phyloP scores from a whole-genome alignment of 1,140 invertebrate genomes.

The Drosophila carrolli region DNA sequence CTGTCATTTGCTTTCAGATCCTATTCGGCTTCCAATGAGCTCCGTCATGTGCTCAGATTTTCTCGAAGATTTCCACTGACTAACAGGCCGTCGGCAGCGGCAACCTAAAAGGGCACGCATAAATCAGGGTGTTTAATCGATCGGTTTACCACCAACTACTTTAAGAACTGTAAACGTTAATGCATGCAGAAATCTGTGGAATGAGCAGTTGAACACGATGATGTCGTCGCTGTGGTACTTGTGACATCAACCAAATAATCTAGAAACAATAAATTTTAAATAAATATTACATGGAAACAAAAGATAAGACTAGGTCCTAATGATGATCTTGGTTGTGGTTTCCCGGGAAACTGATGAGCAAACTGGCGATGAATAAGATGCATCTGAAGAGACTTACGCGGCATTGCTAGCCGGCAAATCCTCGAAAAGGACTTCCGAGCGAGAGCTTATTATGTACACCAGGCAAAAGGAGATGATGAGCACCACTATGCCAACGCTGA shows the following conservation, averaged over 20 bases:
- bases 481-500: slow-evolving; percentile 88
- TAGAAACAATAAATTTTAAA: slow-evolving; percentile 61
- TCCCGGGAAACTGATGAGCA: slow-evolving; percentile 1
- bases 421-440: slow-evolving; percentile 88
- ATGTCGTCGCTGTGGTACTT: slow-evolving; percentile 29
- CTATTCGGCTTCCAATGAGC: background rate
- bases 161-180: slow-evolving; percentile 25
- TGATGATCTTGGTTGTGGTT: background rate
- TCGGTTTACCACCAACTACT: slow-evolving; percentile 14
- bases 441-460: slow-evolving; percentile 89
- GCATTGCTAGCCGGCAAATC: slow-evolving; percentile 77
- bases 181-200: slow-evolving; percentile 51
- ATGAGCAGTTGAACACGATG: slow-evolving; percentile 41
- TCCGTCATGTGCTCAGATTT: slow-evolving; percentile 8
- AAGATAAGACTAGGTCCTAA: slow-evolving; percentile 4
- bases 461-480: slow-evolving; percentile 88
- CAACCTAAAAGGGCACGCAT: slow-evolving; percentile 58
- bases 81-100: slow-evolving; percentile 68
- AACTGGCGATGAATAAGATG: background rate
- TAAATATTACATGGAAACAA: slow-evolving; percentile 30
- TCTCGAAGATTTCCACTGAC: slow-evolving; percentile 16
- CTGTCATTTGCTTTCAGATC: slow-evolving; percentile 23
- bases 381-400: slow-evolving; percentile 66
- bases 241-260: slow-evolving; percentile 73
- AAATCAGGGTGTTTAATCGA: slow-evolving; percentile 14